These are phyloP conservation scores for Sterrhoptilus dennistouni DNA, from an alignment of 2,113 vertebrate genomes.

Conservation along the genomic window DNA sequence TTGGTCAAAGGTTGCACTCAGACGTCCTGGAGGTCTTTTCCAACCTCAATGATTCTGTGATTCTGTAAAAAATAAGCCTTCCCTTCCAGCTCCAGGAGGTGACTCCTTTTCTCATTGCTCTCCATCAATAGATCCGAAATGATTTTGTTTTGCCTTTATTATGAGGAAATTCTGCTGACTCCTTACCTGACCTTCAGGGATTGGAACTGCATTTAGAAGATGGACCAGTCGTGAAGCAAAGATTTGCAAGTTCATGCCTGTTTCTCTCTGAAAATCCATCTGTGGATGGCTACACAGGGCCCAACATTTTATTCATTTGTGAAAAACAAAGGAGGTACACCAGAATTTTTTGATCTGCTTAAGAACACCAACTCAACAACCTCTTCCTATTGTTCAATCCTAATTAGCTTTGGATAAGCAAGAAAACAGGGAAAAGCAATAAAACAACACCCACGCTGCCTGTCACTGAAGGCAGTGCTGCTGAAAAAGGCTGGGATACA, in stretches of 20 bases:
- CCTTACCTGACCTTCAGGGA: background rate
- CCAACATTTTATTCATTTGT: background rate
- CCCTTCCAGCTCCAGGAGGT: background rate
- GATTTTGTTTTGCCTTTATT: background rate
- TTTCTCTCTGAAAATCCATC: background rate
- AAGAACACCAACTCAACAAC: background rate
- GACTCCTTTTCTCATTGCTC: background rate
- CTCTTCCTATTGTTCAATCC: background rate
- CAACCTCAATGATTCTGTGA: background rate
- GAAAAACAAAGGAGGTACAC: background rate
- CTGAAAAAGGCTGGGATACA: background rate
- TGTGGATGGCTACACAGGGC: background rate
- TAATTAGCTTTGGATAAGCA: background rate
- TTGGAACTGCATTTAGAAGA: background rate
- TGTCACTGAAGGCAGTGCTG: background rate
- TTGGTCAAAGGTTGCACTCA: background rate
- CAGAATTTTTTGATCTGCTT: background rate
- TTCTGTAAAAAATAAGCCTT: background rate
- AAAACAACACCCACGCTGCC: background rate
- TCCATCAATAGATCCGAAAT: background rate
- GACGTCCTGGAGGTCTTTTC: background rate
- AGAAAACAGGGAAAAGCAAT: background rate
- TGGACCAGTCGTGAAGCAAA: background rate
- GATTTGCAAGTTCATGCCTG: background rate
- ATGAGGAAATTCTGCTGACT: background rate